Conservation (phyloP, 2,113 vertebrate species). For the Semnopithecus entellus region DNA sequence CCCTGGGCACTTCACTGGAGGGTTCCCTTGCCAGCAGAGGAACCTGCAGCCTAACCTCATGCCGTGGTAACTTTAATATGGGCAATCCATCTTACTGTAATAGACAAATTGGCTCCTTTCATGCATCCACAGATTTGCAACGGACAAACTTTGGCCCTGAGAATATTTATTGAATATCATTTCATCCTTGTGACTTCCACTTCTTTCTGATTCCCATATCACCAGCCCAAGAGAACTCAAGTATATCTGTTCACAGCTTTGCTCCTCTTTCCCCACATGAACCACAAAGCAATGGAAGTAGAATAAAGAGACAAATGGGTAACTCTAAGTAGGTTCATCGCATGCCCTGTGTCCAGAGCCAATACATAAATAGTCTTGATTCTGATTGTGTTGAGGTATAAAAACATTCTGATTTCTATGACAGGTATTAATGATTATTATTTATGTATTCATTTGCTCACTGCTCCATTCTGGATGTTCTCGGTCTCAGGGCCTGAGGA, state of each 20-base stretch:
- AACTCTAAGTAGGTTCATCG: not conserved
- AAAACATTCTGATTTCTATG: not conserved
- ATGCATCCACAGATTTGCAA: not conserved
- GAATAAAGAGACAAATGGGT: slow-evolving; percentile 19
- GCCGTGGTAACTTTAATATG: not conserved
- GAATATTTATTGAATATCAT: not conserved
- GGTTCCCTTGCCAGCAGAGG: not conserved
- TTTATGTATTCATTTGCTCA: not conserved
- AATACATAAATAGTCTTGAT: not conserved
- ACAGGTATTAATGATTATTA: not conserved
- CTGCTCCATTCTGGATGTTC: slow-evolving; percentile 41
- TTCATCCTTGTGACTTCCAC: not conserved
- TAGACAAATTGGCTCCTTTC: not conserved
- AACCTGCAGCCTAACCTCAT: not conserved
- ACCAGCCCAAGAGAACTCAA: not conserved
- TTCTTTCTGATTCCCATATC: not conserved
- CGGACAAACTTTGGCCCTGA: not conserved
- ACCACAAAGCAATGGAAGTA: slow-evolving; percentile 37
- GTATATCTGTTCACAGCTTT: slow-evolving; percentile 29
- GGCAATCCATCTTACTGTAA: not conserved
- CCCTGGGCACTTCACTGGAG: not conserved
- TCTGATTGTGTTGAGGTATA: not conserved
- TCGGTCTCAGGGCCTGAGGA: slow-evolving; percentile 90
- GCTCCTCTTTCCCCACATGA: not conserved
- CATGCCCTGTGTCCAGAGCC: not conserved